These are phyloP conservation scores for Tachyglossus aculeatus DNA, from an alignment of 2,797 vertebrate genomes.

Conservation along the genomic window DNA sequence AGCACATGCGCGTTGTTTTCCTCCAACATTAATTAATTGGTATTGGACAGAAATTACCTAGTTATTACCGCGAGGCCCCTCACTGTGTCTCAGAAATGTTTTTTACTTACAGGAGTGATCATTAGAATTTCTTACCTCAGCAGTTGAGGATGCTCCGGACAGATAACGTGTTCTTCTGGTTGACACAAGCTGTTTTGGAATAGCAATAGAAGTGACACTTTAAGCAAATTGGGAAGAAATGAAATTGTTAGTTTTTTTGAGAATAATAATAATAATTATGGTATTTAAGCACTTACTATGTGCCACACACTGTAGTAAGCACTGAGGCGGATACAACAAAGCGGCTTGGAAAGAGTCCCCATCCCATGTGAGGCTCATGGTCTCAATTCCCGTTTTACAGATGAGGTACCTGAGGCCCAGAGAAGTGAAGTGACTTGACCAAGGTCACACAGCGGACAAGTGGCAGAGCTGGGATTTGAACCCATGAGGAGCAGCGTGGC, in stretches of 20 bases:
- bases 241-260: constrained; percentile 6
- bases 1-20: constrained; percentile 57
- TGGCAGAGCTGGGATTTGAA: not conserved
- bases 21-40: constrained; percentile 58
- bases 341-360: not conserved
- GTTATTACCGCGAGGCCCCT: constrained; percentile 34
- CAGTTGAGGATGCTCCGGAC: constrained; percentile 41
- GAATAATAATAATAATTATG: not conserved
- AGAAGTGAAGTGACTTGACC: not conserved
- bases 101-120: constrained; percentile 56
- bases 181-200: constrained; percentile 70
- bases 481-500: not conserved
- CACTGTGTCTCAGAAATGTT: constrained; percentile 28
- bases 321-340: not conserved
- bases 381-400: not conserved
- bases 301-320: not conserved
- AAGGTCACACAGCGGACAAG: not conserved
- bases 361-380: too few relatives aligned
- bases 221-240: constrained; percentile 45
- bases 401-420: not conserved
- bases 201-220: constrained; percentile 59
- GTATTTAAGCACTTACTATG: not conserved
- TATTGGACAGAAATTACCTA: constrained; percentile 58
- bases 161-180: constrained; percentile 41
- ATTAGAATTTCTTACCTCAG: constrained; percentile 63